Conservation (phyloP, 2,113 vertebrate species). For the Eulemur rufifrons region DNA sequence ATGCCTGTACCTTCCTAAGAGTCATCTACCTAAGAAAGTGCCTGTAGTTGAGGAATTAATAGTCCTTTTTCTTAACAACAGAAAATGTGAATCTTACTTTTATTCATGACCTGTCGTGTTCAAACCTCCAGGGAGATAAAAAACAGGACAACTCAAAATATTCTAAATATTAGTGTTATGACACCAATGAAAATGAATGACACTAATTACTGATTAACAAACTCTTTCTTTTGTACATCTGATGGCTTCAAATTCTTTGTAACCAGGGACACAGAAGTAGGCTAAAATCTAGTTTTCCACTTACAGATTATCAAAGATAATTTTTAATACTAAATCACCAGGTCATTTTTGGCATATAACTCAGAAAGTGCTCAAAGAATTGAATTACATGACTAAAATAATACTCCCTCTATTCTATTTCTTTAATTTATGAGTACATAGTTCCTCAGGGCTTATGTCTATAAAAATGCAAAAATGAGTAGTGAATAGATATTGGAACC, state of each 20-base stretch:
- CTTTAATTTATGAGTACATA: neutral
- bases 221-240: neutral
- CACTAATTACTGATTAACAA: neutral
- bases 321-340: neutral
- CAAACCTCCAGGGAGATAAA: neutral
- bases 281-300: neutral
- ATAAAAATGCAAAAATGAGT: constrained; percentile 23
- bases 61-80: neutral
- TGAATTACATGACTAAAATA: neutral
- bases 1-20: neutral
- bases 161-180: neutral
- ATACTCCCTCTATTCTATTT: neutral
- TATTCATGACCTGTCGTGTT: neutral
- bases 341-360: neutral
- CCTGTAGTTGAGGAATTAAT: neutral
- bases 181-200: neutral
- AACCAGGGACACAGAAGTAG: neutral
- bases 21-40: neutral
- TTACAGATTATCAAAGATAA: neutral
- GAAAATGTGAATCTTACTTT: neutral
- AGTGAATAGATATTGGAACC: neutral
- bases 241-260: neutral
- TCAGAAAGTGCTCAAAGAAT: neutral
- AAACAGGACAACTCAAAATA: neutral
- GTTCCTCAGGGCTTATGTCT: neutral